Evolutionary conservation across 2,113 vertebrate species (phyloP).

Genomic region (Orycteropus afer): DNA sequence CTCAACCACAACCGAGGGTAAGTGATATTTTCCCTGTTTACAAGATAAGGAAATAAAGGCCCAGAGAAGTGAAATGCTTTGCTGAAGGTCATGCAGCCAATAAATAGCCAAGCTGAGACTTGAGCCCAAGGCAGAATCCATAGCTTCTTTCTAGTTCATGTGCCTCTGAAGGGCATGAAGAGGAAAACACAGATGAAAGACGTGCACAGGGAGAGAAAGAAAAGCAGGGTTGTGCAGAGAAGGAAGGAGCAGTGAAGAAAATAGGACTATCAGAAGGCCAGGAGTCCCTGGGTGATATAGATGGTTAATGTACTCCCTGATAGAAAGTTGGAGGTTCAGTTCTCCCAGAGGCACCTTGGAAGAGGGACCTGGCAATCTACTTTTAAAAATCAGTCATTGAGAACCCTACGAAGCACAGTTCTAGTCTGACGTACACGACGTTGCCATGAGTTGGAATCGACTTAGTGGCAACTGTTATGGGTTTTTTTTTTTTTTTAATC

Average conservation of each 20-base stretch:
- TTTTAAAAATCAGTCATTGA: background rate
- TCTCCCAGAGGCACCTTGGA: background rate
- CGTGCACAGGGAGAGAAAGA: background rate
- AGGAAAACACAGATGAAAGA: constrained; percentile 15
- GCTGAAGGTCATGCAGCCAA: background rate
- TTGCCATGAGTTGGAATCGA: background rate
- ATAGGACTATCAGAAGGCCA: background rate
- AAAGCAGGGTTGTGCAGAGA: background rate
- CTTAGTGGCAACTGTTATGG: background rate
- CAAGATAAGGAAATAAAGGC: background rate
- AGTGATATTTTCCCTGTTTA: background rate
- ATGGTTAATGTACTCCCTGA: background rate
- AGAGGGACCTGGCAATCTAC: background rate
- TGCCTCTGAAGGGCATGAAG: background rate
- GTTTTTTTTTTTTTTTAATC: background rate
- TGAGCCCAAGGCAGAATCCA: background rate
- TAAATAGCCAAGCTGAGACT: background rate
- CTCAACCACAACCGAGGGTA: background rate
- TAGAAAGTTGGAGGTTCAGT: background rate
- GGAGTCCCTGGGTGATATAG: background rate
- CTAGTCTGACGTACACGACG: no score
- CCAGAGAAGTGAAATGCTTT: background rate
- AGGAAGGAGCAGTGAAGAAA: background rate
- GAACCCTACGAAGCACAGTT: background rate
- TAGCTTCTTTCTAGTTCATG: background rate